phyloP scores from a whole-genome alignment of 2,797 vertebrate genomes.

The Cuniculus paca region DNA sequence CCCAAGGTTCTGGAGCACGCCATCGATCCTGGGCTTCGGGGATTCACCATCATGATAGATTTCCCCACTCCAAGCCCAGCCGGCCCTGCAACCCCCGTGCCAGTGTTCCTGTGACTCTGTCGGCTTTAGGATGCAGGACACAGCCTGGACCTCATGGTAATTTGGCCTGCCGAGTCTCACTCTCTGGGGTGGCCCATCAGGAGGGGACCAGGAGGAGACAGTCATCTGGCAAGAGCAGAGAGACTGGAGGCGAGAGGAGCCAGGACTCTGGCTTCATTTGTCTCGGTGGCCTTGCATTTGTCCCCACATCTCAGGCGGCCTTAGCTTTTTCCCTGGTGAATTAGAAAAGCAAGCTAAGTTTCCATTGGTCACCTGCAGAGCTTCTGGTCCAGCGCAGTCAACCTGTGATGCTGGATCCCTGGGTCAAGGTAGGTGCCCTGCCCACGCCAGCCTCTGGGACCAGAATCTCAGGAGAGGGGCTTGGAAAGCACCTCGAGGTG shows the following conservation, averaged over 20 bases:
- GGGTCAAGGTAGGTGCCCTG: not conserved
- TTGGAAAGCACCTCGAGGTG: not conserved
- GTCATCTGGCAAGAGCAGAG: not conserved
- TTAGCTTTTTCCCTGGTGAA: not conserved
- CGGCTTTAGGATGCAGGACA: no score
- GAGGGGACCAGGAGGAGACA: not conserved
- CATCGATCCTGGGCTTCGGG: not conserved
- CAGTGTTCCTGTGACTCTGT: rapidly evolving
- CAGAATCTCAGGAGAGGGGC: not conserved
- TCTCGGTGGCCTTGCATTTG: not conserved
- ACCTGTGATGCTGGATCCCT: not conserved
- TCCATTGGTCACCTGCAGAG: not conserved
- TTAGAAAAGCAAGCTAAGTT: not conserved
- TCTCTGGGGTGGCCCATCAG: no score
- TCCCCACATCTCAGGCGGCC: not conserved
- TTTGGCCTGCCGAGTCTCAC: not conserved
- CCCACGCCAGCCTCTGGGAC: not conserved
- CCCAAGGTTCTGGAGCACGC: not conserved
- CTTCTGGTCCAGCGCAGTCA: not conserved
- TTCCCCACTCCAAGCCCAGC: not conserved
- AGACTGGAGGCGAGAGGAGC: no score
- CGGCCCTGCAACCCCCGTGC: no score
- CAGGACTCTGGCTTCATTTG: not conserved
- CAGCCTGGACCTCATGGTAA: not conserved
- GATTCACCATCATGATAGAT: not conserved